These are phyloP conservation scores for Dunckerocampus dactyliophorus DNA, from an alignment of 2,113 vertebrate genomes.

Conservation along the genomic window DNA sequence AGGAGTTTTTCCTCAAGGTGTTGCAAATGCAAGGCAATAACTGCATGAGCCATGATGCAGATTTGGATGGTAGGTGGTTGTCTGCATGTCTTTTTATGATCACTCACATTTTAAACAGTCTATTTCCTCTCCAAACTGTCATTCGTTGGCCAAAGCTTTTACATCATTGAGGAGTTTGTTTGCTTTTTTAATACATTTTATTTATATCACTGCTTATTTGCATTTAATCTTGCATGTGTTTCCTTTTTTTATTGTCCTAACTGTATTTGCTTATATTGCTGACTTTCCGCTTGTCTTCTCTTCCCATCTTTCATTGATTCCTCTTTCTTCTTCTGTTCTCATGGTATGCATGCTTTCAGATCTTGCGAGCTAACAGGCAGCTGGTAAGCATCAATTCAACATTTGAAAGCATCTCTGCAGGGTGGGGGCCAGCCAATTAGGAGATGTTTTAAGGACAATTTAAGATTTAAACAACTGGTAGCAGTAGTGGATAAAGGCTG, in stretches of 20 bases:
- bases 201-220: neutral
- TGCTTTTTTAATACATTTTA: neutral
- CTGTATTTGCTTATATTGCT: conserved; percentile 4
- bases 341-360: conserved; percentile 85
- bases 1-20: neutral
- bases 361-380: conserved; percentile 91
- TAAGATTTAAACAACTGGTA: no score
- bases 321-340: conserved; percentile 69
- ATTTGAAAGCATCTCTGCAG: conserved; percentile 53
- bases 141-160: conserved; percentile 21
- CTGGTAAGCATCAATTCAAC: conserved; percentile 83
- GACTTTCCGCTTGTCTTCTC: conserved; percentile 41
- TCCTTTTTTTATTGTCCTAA: conserved; percentile 19
- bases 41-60: neutral
- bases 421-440: conserved; percentile 12
- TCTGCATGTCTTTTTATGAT: conserved; percentile 18
- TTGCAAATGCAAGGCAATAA: neutral
- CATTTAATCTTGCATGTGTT: conserved; percentile 21
- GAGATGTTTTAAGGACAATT: neutral
- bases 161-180: neutral
- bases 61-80: conserved; percentile 17
- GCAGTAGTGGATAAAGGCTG: no score
- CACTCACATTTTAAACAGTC: conserved; percentile 8
- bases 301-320: conserved; percentile 64
- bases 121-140: conserved; percentile 18